A percentile compares a stretch with the other conserved stretches of the same genome.
phyloP scores from a whole-genome alignment of 2,888 invertebrate species.

The Diaperis boleti region DNA sequence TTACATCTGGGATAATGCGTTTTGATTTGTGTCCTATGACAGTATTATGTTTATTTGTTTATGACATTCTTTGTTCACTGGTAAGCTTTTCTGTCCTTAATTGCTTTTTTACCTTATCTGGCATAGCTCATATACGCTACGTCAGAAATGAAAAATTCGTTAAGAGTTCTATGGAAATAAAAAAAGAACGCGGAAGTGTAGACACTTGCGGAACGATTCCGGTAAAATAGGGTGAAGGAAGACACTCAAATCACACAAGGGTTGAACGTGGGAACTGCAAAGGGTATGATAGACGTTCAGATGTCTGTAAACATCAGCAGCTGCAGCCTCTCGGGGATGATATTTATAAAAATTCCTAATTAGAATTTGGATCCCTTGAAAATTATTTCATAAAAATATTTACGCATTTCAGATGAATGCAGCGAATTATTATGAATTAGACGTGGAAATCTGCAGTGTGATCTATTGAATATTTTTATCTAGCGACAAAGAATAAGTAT shows the following conservation, averaged over 20 bases:
- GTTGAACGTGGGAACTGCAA: slow-evolving; percentile 64
- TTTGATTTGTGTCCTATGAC: slow-evolving; percentile 59
- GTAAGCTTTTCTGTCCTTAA: slow-evolving; percentile 41
- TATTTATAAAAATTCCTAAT: slow-evolving; percentile 4
- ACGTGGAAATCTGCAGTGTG: too few relatives aligned
- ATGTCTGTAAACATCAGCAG: slow-evolving; percentile 53
- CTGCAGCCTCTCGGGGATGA: slow-evolving; percentile 48
- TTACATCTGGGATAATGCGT: slow-evolving; percentile 55
- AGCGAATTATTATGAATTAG: too few relatives aligned
- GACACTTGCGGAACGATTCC: slow-evolving; percentile 64
- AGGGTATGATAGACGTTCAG: slow-evolving; percentile 57
- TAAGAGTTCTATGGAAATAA: slow-evolving; percentile 11
- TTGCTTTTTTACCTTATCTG: slow-evolving; percentile 43
- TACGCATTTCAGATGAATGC: too few relatives aligned
- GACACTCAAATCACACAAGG: slow-evolving; percentile 55
- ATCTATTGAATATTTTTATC: too few relatives aligned
- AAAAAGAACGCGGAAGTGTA: slow-evolving; percentile 59
- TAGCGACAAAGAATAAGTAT: too few relatives aligned
- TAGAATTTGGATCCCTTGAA: background rate
- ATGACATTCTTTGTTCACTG: slow-evolving; percentile 46
- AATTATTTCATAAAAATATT: too few relatives aligned
- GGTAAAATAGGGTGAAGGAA: slow-evolving; percentile 60
- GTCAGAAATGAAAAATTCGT: slow-evolving; percentile 8
- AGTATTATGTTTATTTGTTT: slow-evolving; percentile 56
- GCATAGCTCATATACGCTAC: slow-evolving; percentile 20